These are phyloP conservation scores for Argyrosomus regius DNA, from an alignment of 2,797 vertebrate species.

Conservation along the genomic window DNA sequence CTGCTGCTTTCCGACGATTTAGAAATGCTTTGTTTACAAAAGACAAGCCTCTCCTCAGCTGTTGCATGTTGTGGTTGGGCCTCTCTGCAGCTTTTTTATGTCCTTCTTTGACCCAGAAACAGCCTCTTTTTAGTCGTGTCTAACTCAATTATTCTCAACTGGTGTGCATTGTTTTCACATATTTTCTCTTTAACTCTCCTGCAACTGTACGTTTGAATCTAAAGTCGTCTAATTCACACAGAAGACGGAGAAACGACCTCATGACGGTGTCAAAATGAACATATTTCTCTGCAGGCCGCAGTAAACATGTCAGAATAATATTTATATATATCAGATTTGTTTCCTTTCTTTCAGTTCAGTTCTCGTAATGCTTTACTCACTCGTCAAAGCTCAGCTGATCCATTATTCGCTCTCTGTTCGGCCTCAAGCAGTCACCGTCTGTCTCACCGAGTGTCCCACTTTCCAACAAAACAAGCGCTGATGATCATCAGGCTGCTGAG, in stretches of 20 bases:
- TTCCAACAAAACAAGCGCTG: slow-evolving; percentile 19
- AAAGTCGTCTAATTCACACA: background rate
- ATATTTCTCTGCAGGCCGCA: background rate
- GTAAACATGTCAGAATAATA: background rate
- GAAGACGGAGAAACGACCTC: background rate
- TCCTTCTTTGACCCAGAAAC: background rate
- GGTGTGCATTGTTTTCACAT: background rate
- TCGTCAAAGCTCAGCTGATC: background rate
- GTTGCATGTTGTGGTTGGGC: background rate
- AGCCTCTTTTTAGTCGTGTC: background rate
- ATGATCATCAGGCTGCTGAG: slow-evolving; percentile 42
- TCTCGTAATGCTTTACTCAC: background rate
- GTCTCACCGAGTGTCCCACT: slow-evolving; percentile 36
- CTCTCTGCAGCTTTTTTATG: background rate
- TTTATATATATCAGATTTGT: background rate
- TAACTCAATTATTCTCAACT: background rate
- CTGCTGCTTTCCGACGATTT: background rate
- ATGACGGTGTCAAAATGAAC: background rate
- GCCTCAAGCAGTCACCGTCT: background rate
- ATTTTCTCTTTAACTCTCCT: background rate
- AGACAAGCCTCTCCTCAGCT: background rate
- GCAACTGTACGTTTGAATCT: background rate
- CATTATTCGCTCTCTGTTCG: background rate
- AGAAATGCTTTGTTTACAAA: background rate
- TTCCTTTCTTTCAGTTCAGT: background rate